Evolutionary conservation across 2,113 vertebrate genomes (phyloP), one percentile per base, ranked within the genome.

Genomic region (Guaruba guarouba): DNA sequence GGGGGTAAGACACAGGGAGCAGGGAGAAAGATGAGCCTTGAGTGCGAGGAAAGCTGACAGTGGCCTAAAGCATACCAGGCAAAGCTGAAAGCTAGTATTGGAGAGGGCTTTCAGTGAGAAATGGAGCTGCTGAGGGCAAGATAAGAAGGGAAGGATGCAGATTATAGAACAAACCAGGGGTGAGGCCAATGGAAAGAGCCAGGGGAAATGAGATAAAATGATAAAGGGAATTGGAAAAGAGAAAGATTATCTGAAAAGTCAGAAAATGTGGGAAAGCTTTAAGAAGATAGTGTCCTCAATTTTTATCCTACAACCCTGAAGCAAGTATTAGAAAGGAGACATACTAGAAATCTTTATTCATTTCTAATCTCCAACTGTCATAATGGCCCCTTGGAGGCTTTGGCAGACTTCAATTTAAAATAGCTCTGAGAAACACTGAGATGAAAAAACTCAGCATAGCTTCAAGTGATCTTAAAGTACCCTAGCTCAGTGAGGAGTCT

Each of bases 11-110:
- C 31, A 24, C 31, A 61, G 39, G 44, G 5, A 84, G 10, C 4
- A 18, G 33, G 51, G 86, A 71, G 41, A 86, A 86, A 91, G 78
- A 96, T 67, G 51, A 83, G 31, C 28, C 48, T 92, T 84, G 83
- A 96, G 52, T 48, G 25, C 81, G 62, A 95, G 91, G 75, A 87
- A 90, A 97, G 64, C 41, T 95, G 93, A 86, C 95, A 95, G 76
- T 79, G 43, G 77, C 94, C 92, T 92, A 84, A 92, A 93, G 85
- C 86, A 75, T 33, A 92, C 90, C 77, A 78, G 68, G 43, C 31
- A 69, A 77, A 61, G 29, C 84, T 82, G 73, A 93, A 79, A 88
- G n/a, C 41, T 52, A 20, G 39, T 41, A 13, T 46, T 80, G 67
- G 13, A 82, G 80, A 92, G 80, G 46, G 49, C 46, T 97, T 95